These are phyloP conservation scores for Pelobates cultripes DNA, from an alignment of 2,797 vertebrate species.

Conservation along the genomic window DNA sequence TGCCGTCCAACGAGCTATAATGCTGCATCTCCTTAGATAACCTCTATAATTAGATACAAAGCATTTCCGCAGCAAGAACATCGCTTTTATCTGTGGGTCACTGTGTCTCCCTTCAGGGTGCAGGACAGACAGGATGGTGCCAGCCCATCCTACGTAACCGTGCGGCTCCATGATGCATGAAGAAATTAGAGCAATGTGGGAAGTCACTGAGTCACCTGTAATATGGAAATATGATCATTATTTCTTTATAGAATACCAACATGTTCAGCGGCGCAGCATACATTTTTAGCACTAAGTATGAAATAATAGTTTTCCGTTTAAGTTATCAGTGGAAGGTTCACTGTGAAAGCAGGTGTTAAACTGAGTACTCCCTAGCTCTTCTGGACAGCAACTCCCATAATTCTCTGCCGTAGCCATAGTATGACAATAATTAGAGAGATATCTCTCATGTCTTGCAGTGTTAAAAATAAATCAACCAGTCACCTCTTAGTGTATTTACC, in stretches of 20 bases:
- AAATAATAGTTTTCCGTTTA: neutral
- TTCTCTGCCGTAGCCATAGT: too few species aligned
- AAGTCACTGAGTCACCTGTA: neutral
- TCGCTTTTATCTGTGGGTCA: slow-evolving; percentile 8
- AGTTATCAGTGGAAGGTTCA: neutral
- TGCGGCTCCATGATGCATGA: neutral
- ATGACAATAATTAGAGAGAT: too few species aligned
- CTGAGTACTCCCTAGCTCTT: too few species aligned
- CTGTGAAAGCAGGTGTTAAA: too few species aligned
- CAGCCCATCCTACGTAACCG: neutral
- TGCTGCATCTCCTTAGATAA: slow-evolving; percentile 17
- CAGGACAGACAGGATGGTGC: neutral
- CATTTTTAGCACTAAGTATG: neutral
- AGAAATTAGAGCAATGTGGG: neutral
- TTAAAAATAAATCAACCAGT: too few species aligned
- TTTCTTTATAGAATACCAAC: neutral
- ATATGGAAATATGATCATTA: neutral
- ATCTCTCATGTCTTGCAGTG: too few species aligned
- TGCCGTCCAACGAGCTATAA: neutral
- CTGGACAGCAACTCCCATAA: too few species aligned
- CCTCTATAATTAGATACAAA: slow-evolving; percentile 24
- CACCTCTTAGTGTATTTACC: too few species aligned
- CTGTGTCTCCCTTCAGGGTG: slow-evolving; percentile 6
- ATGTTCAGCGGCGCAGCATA: neutral
- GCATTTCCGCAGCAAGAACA: neutral